Evolutionary conservation across 2,888 invertebrate species (phyloP), one percentile per base, ranked within the genome.

Genomic region (Adela reaumurella): DNA sequence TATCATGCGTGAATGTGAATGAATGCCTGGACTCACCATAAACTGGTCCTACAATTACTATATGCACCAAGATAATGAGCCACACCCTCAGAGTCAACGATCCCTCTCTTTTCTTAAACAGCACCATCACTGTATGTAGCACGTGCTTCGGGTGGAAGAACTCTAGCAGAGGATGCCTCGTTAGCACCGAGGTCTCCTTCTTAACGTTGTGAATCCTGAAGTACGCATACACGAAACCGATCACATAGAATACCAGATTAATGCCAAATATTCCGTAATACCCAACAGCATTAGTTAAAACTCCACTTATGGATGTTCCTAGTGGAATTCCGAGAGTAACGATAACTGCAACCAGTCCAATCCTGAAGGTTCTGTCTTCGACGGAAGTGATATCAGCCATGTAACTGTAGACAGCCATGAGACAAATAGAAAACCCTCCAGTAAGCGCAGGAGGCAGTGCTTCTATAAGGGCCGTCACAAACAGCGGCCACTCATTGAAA

Each of bases 361-460:
- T 73, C 57, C 86, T 69, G 46, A 86, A 73, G 1, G 86, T 86
- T 19, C 86, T 71, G 54, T 81, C 74, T 56, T 84, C 82, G 18
- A 81, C 50, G 1, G 82, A 70, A 42, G 85, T 82, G 6, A 84
- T 74, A 55, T 84, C 83, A 19, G 84, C 81, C 4, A 87, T 70
- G 55, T 83, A 86, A 54, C 83, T 83, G 61, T 82, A 82, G 45
- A 84, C 69, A 2, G 82, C 82, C 74, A 83, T 79, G 41, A 83
- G 61, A 48, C 81, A 80, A 29, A 81, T 72, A 10, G 83, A 74
- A 51, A 74, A 67, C 18, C 85, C 84, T 19, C 86, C 86, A 19
- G 81, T 78, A 28, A 85, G 64, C 0, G 84, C 81, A 1, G 81
- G 73, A 1, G 84, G 71, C 1, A 84, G 56, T 2, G 74, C 71